Conservation (phyloP, 2,888 invertebrate species). For the Sphaerophoria taeniata region DNA sequence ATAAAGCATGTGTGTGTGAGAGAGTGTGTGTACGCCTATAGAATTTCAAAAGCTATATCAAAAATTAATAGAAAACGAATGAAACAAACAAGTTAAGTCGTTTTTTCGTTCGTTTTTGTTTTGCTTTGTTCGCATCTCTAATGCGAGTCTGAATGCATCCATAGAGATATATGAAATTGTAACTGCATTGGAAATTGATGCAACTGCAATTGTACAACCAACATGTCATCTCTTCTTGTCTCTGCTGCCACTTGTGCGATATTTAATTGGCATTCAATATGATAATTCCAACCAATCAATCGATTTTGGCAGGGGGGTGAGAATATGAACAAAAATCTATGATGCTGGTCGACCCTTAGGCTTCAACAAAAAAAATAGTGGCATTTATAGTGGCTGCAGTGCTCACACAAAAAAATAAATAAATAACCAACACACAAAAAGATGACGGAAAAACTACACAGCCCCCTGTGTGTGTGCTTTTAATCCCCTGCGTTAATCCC, state of each 20-base stretch:
- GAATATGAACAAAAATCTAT: not conserved
- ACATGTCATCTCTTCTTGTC: conserved; percentile 49
- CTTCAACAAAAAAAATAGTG: conserved; percentile 37
- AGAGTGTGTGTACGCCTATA: not conserved
- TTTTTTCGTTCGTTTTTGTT: not conserved
- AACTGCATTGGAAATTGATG: conserved; percentile 20
- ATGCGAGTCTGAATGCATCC: not conserved
- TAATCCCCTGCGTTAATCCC: conserved; percentile 73
- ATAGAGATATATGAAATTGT: conserved; percentile 14
- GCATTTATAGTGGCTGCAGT: conserved; percentile 41
- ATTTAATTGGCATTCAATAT: conserved; percentile 74
- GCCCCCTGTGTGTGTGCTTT: conserved; percentile 36
- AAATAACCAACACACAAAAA: not conserved
- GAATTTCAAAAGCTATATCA: conserved; percentile 41
- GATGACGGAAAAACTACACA: not conserved
- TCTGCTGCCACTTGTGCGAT: conserved; percentile 66
- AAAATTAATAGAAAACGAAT: conserved; percentile 50
- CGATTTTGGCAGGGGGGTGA: conserved; percentile 40
- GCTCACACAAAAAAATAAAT: not conserved
- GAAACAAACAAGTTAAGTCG: conserved; percentile 62
- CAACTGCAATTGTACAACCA: conserved; percentile 21
- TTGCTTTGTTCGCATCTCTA: conserved; percentile 14
- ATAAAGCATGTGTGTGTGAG: not conserved
- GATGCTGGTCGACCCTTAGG: conserved; percentile 16
- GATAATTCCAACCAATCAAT: conserved; percentile 74